Evolutionary conservation across 2,888 invertebrate species (phyloP).

Genomic region (Siphlonurus alternatus): DNA sequence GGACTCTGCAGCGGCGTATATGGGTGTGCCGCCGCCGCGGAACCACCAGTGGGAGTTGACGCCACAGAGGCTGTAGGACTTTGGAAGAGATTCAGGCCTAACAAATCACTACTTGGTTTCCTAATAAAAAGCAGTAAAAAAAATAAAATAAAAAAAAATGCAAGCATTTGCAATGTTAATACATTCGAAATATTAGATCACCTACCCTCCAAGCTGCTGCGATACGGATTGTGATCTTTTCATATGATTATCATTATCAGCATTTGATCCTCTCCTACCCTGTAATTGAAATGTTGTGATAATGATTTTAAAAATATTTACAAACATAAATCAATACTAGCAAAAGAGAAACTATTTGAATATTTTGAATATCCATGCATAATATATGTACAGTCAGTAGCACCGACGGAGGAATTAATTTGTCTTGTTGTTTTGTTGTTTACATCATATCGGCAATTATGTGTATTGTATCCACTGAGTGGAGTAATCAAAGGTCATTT

Average conservation of each 20-base stretch:
- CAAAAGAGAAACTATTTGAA: too few species aligned
- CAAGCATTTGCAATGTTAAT: not conserved
- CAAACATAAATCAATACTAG: too few species aligned
- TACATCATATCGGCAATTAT: too few species aligned
- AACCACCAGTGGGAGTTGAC: slow-evolving; percentile 49
- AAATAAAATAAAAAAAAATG: not conserved
- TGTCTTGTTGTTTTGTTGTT: too few species aligned
- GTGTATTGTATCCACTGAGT: too few species aligned
- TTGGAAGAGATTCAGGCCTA: slow-evolving; percentile 58
- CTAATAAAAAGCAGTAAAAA: slow-evolving; percentile 13
- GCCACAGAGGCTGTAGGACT: slow-evolving; percentile 74
- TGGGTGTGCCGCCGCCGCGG: slow-evolving; percentile 36
- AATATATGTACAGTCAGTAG: too few species aligned
- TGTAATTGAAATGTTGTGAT: too few species aligned
- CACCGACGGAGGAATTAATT: too few species aligned
- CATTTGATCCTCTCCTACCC: slow-evolving; percentile 49
- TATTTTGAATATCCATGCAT: too few species aligned
- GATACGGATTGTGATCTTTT: slow-evolving; percentile 58
- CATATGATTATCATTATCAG: slow-evolving; percentile 45
- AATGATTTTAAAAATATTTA: too few species aligned
- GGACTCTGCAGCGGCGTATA: slow-evolving; percentile 70
- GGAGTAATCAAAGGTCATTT: too few species aligned
- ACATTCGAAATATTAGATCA: not conserved
- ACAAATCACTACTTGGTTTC: slow-evolving; percentile 55
- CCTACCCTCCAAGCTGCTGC: slow-evolving; percentile 50